These are phyloP conservation scores for Probosciger aterrimus DNA, from an alignment of 2,113 vertebrate species.

Conservation along the genomic window DNA sequence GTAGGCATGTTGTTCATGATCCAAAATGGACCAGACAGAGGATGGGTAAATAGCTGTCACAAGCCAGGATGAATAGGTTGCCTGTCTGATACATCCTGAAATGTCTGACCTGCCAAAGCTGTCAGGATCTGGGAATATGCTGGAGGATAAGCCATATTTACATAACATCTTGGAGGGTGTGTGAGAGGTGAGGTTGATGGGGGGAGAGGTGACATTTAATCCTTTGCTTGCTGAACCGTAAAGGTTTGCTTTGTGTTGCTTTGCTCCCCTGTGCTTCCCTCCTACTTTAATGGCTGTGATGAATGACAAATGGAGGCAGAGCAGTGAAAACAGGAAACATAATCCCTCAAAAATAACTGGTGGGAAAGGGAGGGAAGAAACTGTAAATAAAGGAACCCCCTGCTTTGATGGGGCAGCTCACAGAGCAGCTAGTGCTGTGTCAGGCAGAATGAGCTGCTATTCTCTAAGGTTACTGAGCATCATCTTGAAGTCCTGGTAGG, in stretches of 20 bases:
- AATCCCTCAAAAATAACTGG: conserved; percentile 28
- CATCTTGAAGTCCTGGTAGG: background rate
- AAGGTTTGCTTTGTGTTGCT: conserved; percentile 13
- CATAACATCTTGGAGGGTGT: background rate
- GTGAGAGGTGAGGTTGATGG: background rate
- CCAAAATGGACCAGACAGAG: background rate
- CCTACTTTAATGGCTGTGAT: conserved; percentile 13
- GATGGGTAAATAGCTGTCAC: background rate
- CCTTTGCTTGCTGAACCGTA: background rate
- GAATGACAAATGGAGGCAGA: conserved; percentile 48
- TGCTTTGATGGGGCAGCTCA: background rate
- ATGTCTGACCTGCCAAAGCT: background rate
- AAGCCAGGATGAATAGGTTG: background rate
- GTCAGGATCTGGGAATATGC: background rate
- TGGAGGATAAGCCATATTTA: background rate
- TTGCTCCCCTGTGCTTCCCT: conserved; percentile 1
- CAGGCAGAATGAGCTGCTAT: background rate
- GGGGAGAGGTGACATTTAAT: background rate
- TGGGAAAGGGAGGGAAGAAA: conserved; percentile 36
- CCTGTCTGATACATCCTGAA: background rate
- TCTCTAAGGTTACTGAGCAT: background rate
- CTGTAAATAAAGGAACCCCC: background rate
- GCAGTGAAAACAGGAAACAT: conserved; percentile 57
- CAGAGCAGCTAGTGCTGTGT: background rate
- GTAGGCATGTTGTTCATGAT: background rate